Conservation (phyloP, 2,113 vertebrate genomes). For the Gopherus flavomarginatus region DNA sequence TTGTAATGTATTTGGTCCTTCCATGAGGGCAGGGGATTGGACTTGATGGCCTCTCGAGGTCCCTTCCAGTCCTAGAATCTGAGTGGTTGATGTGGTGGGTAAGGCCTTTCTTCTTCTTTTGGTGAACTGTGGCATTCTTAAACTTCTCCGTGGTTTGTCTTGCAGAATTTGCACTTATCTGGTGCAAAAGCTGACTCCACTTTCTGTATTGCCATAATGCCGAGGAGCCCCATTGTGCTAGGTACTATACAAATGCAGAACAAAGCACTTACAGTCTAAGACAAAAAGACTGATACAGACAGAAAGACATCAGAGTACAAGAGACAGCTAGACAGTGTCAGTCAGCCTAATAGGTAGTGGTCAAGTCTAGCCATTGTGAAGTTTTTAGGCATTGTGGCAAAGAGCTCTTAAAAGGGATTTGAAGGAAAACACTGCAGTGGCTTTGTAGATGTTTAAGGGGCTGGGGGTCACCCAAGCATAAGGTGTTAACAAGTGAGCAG, state of each 20-base stretch:
- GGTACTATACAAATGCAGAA: neutral
- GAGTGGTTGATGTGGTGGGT: rapidly evolving
- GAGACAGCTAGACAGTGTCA: neutral
- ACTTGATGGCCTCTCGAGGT: no score
- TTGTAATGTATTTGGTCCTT: neutral
- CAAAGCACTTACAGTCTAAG: neutral
- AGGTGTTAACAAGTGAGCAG: neutral
- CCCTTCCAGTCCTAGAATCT: no score
- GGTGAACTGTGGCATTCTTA: neutral
- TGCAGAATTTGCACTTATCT: neutral
- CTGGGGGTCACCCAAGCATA: neutral
- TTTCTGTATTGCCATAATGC: neutral
- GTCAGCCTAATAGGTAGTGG: neutral
- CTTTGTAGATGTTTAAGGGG: neutral
- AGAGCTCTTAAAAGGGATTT: neutral
- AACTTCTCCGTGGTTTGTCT: neutral
- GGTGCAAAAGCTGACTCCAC: neutral
- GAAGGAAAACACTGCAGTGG: neutral
- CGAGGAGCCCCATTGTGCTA: neutral
- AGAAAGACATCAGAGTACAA: neutral
- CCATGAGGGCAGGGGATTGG: no score
- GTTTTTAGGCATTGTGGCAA: neutral
- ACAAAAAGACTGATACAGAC: neutral
- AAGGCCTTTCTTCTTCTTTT: neutral
- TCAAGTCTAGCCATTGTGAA: neutral